Evolutionary conservation across 2,797 vertebrate species (phyloP).

Genomic region (Pangasius krempfi): DNA sequence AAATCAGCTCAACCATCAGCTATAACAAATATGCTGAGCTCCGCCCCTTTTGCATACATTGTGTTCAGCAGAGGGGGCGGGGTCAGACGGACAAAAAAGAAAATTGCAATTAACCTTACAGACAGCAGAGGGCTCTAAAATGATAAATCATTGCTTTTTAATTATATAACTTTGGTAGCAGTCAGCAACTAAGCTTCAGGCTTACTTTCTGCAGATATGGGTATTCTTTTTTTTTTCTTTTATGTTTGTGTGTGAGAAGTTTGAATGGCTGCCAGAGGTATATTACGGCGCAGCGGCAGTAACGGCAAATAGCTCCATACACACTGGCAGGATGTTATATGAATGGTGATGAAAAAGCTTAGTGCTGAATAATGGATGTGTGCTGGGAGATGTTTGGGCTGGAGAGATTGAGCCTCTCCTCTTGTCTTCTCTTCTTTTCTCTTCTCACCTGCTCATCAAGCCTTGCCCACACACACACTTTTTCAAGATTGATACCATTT

Average conservation of each 20-base stretch:
- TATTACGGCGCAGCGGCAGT: conserved; percentile 26
- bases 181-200: neutral
- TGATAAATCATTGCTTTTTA: neutral
- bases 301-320: conserved; percentile 33
- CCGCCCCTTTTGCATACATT: neutral
- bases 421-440: neutral
- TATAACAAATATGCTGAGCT: no score
- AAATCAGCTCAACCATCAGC: no score
- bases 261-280: conserved; percentile 11
- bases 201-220: neutral
- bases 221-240: neutral
- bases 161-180: neutral
- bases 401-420: conserved; percentile 25
- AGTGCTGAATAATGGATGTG: conserved; percentile 57
- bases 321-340: conserved; percentile 43
- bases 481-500: conserved; percentile 37
- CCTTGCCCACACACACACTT: conserved; percentile 20
- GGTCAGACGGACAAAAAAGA: neutral
- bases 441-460: conserved; percentile 24
- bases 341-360: conserved; percentile 52
- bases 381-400: conserved; percentile 51
- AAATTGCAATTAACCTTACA: neutral
- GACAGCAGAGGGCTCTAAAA: neutral
- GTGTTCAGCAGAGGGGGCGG: neutral
- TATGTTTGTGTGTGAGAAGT: conserved; percentile 20